Evolutionary conservation across 2,113 vertebrate species (phyloP), one percentile per base, ranked within the genome.

Genomic region (Theristicus caerulescens): DNA sequence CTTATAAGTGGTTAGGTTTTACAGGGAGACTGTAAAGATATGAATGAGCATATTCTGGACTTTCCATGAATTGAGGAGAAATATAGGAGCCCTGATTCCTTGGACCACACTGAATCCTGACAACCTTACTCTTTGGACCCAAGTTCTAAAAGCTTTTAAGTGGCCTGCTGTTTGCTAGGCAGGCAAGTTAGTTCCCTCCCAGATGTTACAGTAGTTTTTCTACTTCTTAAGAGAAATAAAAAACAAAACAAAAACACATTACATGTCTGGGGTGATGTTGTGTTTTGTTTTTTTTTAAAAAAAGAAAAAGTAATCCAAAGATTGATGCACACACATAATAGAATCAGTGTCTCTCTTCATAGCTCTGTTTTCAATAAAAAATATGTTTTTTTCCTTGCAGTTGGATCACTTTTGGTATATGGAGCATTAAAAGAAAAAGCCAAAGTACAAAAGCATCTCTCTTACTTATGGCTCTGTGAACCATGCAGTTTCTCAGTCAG

Each of bases 371-470:
- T 95, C 42, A 47, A 55, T 64, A 79, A 85, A 90, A 90, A 95
- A 76, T 31, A 59, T 10, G 0, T 5, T 42, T 61, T 93, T 93
- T 88, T 58, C 52, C n/a, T 69, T 42, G 71, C 31, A 70, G 62
- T 57, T 85, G 91, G 79, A 57, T 86, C 71, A 76, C 36, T 94
- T 86, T 42, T 73, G 66, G 58, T 69, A 61, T 72, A 29, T 25
- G 44, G 80, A 90, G 29, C 72, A 73, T 47, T 93, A 93, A 88
- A 95, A 89, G 86, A 79, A 94, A 88, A 96, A 95, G 46, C 8
- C 74, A 81, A 87, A 92, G 73, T 74, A 86, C 78, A 91, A 51
- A 93, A 89, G 13, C 82, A 88, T 95, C 71, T 94, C 82, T 96
- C 81, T 96, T 88, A 24, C 67, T 94, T 77, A 71, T 25, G 65